phyloP scores from a whole-genome alignment of 1,140 invertebrate species.

The Ceratina japonica region DNA sequence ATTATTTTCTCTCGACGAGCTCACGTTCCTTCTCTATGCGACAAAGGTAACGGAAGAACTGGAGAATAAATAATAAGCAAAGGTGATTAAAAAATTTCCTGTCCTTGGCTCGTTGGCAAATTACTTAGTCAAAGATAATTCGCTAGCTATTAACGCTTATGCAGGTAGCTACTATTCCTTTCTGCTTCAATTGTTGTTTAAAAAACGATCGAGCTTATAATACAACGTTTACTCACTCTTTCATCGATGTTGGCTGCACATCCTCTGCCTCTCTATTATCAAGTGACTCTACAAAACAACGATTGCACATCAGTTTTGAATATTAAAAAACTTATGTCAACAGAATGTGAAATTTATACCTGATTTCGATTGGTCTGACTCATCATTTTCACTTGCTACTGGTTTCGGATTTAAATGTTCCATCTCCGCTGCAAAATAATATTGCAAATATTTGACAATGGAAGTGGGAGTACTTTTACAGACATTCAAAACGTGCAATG shows the following conservation, averaged over 20 bases:
- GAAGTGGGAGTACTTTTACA: background rate
- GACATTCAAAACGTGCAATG: background rate
- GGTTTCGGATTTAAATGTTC: background rate
- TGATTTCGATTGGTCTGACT: background rate
- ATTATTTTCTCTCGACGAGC: background rate
- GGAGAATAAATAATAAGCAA: background rate
- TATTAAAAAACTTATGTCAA: background rate
- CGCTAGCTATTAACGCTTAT: background rate
- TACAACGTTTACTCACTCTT: too few species aligned
- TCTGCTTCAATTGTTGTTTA: background rate
- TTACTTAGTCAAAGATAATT: background rate
- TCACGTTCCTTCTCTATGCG: background rate
- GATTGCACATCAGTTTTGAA: background rate
- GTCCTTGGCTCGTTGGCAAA: background rate
- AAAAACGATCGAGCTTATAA: too few species aligned
- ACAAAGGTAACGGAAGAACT: background rate
- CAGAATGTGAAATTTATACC: background rate
- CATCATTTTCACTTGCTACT: background rate
- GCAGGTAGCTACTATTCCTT: background rate
- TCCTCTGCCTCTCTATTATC: too few species aligned
- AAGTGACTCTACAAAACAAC: background rate
- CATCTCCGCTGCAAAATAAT: conserved; percentile 27
- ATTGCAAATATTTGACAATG: background rate
- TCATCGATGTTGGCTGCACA: too few species aligned
- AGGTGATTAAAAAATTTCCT: background rate